A percentile compares a stretch with the other conserved stretches of the same genome.
Conservation (phyloP, 2,113 vertebrate species). For the Scophthalmus maximus region DNA sequence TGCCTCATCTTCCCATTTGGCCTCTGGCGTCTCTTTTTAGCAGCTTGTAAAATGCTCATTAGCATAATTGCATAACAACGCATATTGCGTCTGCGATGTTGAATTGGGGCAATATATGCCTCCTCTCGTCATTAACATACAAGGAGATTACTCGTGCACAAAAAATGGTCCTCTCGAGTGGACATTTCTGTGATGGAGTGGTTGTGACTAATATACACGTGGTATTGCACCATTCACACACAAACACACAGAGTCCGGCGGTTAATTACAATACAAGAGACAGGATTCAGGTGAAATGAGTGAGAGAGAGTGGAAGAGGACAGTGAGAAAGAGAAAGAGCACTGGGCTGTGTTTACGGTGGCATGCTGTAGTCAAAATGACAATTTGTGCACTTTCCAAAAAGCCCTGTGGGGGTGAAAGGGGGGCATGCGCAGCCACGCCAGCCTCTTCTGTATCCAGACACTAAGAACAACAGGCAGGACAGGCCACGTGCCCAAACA, state of each 20-base stretch:
- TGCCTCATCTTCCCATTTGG: constrained; percentile 55
- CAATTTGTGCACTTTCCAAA: constrained; percentile 79
- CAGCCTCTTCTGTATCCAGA: constrained; percentile 63
- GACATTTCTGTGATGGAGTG: constrained; percentile 5
- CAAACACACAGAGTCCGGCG: not conserved
- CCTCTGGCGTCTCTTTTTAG: constrained; percentile 49
- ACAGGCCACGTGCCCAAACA: constrained; percentile 63
- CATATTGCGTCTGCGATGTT: constrained; percentile 41
- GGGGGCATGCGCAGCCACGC: constrained; percentile 64
- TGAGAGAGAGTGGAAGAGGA: constrained; percentile 7
- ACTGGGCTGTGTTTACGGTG: constrained; percentile 51
- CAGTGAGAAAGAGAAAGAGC: constrained; percentile 10
- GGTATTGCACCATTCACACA: not conserved
- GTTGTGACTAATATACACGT: constrained; percentile 31
- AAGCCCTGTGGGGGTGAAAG: constrained; percentile 62
- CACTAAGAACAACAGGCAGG: constrained; percentile 69
- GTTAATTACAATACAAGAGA: not conserved
- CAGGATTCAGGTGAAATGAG: constrained; percentile 26
- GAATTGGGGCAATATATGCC: constrained; percentile 46
- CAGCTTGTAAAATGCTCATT: constrained; percentile 65
- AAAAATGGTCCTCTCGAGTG: constrained; percentile 29
- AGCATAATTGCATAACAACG: constrained; percentile 64
- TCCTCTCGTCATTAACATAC: constrained; percentile 47
- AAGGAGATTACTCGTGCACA: constrained; percentile 42
- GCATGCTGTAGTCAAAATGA: constrained; percentile 63